These are phyloP conservation scores for Coracias cyanogaster DNA, from an alignment of 2,797 vertebrate species.

Conservation along the genomic window DNA sequence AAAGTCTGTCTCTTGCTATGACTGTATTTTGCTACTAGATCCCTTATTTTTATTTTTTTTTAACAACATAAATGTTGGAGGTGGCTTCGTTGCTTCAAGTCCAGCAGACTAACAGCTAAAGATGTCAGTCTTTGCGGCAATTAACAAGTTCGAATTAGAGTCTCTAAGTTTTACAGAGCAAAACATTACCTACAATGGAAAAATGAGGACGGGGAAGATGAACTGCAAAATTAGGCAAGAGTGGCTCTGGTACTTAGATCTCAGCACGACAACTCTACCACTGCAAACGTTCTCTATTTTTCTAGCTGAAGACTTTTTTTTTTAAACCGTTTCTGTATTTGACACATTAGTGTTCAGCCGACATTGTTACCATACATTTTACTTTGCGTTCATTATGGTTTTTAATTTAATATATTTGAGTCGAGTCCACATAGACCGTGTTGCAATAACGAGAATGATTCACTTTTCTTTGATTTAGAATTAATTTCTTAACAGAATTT, in stretches of 20 bases:
- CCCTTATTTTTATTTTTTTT: slow-evolving; percentile 18
- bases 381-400: slow-evolving; percentile 76
- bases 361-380: slow-evolving; percentile 76
- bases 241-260: slow-evolving; percentile 70
- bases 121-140: background rate
- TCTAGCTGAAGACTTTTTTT: slow-evolving; percentile 72
- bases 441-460: slow-evolving; percentile 78
- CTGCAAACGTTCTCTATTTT: slow-evolving; percentile 75
- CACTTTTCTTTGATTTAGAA: slow-evolving; percentile 73
- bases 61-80: slow-evolving; percentile 3
- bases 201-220: slow-evolving; percentile 57
- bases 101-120: slow-evolving; percentile 44
- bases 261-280: slow-evolving; percentile 66
- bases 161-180: slow-evolving; percentile 26
- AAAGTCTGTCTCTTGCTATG: slow-evolving; percentile 30
- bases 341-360: slow-evolving; percentile 63
- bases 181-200: background rate
- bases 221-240: slow-evolving; percentile 66
- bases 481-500: slow-evolving; percentile 66
- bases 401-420: slow-evolving; percentile 78
- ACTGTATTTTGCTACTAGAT: slow-evolving; percentile 48
- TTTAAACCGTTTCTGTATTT: slow-evolving; percentile 70
- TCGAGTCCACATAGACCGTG: slow-evolving; percentile 72
- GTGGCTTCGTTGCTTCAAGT: slow-evolving; percentile 10
- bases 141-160: slow-evolving; percentile 30